Percentiles rank a stretch among this genome's conserved stretches.
Conservation (phyloP, 2,113 vertebrate species). For the Hydrolagus affinis region DNA sequence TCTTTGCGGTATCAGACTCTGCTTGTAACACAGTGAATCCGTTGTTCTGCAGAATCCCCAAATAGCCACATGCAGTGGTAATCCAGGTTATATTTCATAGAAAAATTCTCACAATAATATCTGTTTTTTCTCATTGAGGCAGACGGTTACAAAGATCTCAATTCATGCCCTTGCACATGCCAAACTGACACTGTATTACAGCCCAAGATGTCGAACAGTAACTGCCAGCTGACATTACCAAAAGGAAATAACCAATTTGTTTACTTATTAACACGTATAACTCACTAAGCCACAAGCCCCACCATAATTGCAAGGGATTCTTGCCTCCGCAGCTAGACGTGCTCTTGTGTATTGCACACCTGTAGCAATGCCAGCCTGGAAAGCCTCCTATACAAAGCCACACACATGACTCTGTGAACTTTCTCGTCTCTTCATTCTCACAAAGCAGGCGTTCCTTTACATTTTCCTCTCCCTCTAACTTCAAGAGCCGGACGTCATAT, state of each 20-base stretch:
- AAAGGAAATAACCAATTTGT: conserved; percentile 27
- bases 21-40: background rate
- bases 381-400: background rate
- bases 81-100: background rate
- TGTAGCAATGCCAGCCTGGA: background rate
- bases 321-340: background rate
- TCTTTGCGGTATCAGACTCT: background rate
- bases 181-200: background rate
- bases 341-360: background rate
- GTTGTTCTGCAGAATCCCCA: background rate
- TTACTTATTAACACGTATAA: background rate
- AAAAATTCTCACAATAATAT: background rate
- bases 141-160: background rate
- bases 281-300: background rate
- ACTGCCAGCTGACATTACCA: background rate
- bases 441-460: background rate
- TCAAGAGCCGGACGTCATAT: too few relatives aligned
- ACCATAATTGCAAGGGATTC: background rate
- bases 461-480: too few relatives aligned
- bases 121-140: background rate
- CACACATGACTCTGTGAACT: background rate
- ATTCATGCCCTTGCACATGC: conserved; percentile 3
- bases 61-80: background rate
- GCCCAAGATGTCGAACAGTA: background rate
- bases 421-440: background rate